Evolutionary conservation across 2,113 vertebrate genomes (phyloP).

Genomic region (Phainopepla nitens): DNA sequence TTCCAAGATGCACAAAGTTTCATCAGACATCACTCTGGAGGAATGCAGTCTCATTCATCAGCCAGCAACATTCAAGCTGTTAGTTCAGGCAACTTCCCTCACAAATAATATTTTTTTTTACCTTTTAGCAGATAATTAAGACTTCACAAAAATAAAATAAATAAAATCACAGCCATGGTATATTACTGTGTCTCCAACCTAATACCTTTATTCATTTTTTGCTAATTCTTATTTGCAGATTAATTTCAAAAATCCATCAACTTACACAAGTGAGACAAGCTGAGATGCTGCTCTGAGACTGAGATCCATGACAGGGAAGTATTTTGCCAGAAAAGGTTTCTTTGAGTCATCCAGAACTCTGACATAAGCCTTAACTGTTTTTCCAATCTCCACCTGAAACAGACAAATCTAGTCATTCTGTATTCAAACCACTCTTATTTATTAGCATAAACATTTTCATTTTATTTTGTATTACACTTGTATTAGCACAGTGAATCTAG

Average conservation of each 20-base stretch:
- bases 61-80: background rate
- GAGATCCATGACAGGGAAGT: constrained; percentile 88
- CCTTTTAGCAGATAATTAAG: background rate
- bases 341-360: constrained; percentile 87
- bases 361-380: constrained; percentile 86
- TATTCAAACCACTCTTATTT: background rate
- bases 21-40: background rate
- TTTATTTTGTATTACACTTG: background rate
- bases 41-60: background rate
- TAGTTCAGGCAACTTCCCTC: background rate
- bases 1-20: background rate
- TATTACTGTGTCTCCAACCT: background rate
- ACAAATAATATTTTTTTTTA: background rate
- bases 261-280: constrained; percentile 89
- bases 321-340: constrained; percentile 87
- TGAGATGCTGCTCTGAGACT: constrained; percentile 84
- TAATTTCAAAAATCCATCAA: background rate
- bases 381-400: constrained; percentile 92
- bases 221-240: background rate
- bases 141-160: background rate
- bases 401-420: background rate
- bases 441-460: background rate
- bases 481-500: background rate
- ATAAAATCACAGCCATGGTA: background rate
- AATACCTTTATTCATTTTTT: background rate